Base-by-base conservation (phyloP, 2,797 vertebrate genomes). In the Loris lydekkerianus region DNA sequence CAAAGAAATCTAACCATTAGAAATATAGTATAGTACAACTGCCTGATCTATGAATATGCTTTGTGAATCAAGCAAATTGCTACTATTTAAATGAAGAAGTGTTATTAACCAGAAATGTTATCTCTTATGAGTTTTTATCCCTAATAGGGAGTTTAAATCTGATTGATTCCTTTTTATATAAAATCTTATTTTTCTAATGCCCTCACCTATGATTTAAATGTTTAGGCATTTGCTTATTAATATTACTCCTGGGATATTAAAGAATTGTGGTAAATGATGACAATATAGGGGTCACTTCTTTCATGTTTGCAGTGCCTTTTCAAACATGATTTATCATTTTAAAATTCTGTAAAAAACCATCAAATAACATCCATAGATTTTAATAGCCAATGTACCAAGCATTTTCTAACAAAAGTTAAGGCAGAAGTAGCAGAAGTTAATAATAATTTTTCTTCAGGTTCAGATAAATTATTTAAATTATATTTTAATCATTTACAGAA, bases 401-500 rank as follows among this genome's bases (percentile, higher is more conserved):
- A 96, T 96, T 94, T 67, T 75, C 87, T 93, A 97, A 96, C 78
- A 94, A 82, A 97, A 58, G 25, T 84, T 94, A 89, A 95, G 60
- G 94, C 76, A 97, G 96, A 96, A 97, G 80, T 72, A 96, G 23
- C 75, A 97, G 95, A 96, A 94, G 96, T 95, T 98, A 93, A 91
- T 97, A 97, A 93, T 89, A 56, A 83, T 97, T 97, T 91, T 95
- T 96, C n/a, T 97, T 37, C 34, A 93, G 96, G 96, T 82, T 94
- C 40, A 94, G 80, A 75, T 97, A 86, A 98, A 98, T 97, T 98
- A 97, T 98, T 98, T 97, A 98, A 98, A 97, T 93, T 34, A 15
- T 0, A 46, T 53, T 96, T 98, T 88, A 97, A 96, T 97, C 94
- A 98, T 98, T 97, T 93, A 96, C 86, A 43, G 93, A 80, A 60